Conservation (phyloP, 2,888 invertebrate species). For the Pycnomerus fuliginosus region DNA sequence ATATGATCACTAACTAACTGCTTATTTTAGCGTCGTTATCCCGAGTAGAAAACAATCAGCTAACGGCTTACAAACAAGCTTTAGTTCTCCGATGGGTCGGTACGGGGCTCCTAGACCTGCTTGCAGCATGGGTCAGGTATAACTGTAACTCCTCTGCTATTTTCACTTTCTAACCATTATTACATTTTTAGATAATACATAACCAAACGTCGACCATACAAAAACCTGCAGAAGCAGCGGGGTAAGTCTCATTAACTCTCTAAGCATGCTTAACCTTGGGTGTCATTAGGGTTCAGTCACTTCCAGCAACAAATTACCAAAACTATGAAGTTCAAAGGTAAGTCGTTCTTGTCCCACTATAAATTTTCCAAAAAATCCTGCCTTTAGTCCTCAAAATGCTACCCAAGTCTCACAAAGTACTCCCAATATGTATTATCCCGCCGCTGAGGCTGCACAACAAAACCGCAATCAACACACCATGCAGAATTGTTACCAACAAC, state of each 20-base stretch:
- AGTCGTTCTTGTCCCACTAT: neutral
- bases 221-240: slow-evolving; percentile 56
- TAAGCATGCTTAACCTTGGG: slow-evolving; percentile 15
- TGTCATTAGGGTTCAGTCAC: slow-evolving; percentile 22
- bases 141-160: too few relatives aligned
- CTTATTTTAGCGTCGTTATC: slow-evolving; percentile 25
- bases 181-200: slow-evolving; percentile 64
- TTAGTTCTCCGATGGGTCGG: slow-evolving; percentile 51
- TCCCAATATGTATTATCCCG: slow-evolving; percentile 28
- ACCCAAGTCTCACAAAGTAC: slow-evolving; percentile 26
- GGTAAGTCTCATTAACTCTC: slow-evolving; percentile 53
- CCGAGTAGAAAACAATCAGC: slow-evolving; percentile 39
- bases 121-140: slow-evolving; percentile 69
- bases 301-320: slow-evolving; percentile 29
- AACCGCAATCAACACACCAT: slow-evolving; percentile 7
- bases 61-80: slow-evolving; percentile 45
- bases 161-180: too few relatives aligned
- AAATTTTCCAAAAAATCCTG: neutral
- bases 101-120: slow-evolving; percentile 65
- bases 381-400: slow-evolving; percentile 8
- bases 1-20: slow-evolving; percentile 17
- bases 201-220: slow-evolving; percentile 57
- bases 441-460: slow-evolving; percentile 8
- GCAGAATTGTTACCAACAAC: slow-evolving; percentile 2
- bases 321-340: slow-evolving; percentile 5